Evolutionary conservation across 2,797 vertebrate genomes (phyloP), one percentile per base, ranked within the genome.

Genomic region (Coccyzus lansbergi): DNA sequence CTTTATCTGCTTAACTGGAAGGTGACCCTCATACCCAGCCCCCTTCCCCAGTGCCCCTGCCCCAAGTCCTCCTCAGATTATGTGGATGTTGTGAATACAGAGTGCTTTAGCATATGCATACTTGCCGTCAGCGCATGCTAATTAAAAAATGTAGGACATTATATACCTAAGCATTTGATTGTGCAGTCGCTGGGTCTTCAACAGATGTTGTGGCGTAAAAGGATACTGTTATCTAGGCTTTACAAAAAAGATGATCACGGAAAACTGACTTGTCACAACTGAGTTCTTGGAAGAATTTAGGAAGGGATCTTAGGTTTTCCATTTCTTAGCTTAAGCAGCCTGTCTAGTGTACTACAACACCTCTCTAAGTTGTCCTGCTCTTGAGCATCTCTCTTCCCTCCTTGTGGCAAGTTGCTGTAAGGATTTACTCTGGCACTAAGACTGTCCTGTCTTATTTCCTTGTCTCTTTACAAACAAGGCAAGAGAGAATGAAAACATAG

Each of bases 161-260:
- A 4, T 22, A 5, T n/a, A 48, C 18, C 75, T 8, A 7, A 65
- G 21, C 15, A 7, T 64, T 70, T 58, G 12, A 25, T 22, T 22
- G 22, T n/a, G 36, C 38, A 19, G 20, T 6, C 29, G 22, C 13
- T 33, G 38, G 22, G 34, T 48, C 46, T 48, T 55, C 46, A 55
- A 1, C 63, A 36, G 33, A 38, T 2, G 0, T 44, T 7, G 26
- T 7, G 26, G n/a, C 49, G n/a, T n/a, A 16, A 55, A 55, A 44
- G 25, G 46, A 48, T 48, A 24, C 21, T 48, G 46, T 22, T 48
- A 40, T 11, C 51, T 42, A 22, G 44, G 56, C 70, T 85, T 42
- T 19, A 31, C 9, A 13, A 38, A 49, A 44, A 40, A 40, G 52
- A 21, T 67, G 46, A 24, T 53, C 4, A 2, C 40, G 53, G 60